These are phyloP conservation scores for Lasaia peninsularis DNA, from an alignment of 1,140 invertebrate species.

Conservation along the genomic window DNA sequence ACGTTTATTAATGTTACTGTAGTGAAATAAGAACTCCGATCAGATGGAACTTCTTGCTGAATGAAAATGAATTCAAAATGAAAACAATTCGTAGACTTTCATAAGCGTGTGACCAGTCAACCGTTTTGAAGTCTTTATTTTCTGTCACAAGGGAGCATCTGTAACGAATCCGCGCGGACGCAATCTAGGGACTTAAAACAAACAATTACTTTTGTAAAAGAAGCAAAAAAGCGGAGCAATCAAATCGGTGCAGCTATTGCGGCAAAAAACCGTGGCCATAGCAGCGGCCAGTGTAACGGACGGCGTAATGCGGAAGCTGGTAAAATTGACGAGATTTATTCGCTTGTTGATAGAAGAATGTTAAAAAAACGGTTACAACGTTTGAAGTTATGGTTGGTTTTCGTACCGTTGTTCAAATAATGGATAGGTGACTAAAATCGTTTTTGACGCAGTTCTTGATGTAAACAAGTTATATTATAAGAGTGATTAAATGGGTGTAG, in stretches of 20 bases:
- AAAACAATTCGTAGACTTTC: not conserved
- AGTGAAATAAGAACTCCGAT: not conserved
- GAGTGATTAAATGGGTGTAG: too few relatives aligned
- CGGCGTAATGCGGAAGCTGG: slow-evolving; percentile 54
- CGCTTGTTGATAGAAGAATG: slow-evolving; percentile 8
- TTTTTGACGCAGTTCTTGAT: too few relatives aligned
- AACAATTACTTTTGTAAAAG: slow-evolving; percentile 75
- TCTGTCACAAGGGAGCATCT: slow-evolving; percentile 56
- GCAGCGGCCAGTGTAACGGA: slow-evolving; percentile 18
- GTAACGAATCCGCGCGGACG: slow-evolving; percentile 65
- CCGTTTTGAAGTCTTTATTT: slow-evolving; percentile 66
- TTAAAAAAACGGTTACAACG: not conserved
- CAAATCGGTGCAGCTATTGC: slow-evolving; percentile 61
- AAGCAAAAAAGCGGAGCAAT: slow-evolving; percentile 67
- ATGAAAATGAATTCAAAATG: not conserved
- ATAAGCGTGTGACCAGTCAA: slow-evolving; percentile 36
- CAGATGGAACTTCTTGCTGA: not conserved
- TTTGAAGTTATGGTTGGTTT: not conserved
- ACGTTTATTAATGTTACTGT: too few relatives aligned
- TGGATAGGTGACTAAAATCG: too few relatives aligned
- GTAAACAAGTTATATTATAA: too few relatives aligned
- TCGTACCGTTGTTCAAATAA: too few relatives aligned
- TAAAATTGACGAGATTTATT: slow-evolving; percentile 17
- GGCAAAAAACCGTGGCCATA: slow-evolving; percentile 53
- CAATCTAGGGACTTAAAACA: slow-evolving; percentile 71